Conservation (phyloP, 2,888 invertebrate species). For the Scotopteryx bipunctaria region DNA sequence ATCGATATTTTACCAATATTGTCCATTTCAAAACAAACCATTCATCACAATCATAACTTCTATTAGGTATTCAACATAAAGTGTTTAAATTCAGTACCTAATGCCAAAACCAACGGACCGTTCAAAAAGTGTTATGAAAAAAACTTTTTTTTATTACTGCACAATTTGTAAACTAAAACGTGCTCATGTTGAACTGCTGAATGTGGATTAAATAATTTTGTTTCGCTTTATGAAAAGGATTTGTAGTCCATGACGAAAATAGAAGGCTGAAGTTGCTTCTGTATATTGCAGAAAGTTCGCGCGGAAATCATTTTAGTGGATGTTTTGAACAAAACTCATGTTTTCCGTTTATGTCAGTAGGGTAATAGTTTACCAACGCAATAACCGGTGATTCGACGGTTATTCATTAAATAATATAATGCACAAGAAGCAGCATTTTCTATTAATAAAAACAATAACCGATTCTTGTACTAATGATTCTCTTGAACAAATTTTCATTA, state of each 20-base stretch:
- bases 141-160: conserved; percentile 24
- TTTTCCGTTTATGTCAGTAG: background rate
- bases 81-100: background rate
- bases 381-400: background rate
- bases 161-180: conserved; percentile 25
- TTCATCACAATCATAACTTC: background rate
- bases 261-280: conserved; percentile 20
- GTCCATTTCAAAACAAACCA: no score
- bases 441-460: no score
- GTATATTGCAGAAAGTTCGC: conserved; percentile 8
- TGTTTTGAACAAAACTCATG: conserved; percentile 1
- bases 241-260: conserved; percentile 28
- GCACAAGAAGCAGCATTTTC: no score
- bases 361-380: background rate
- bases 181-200: conserved; percentile 18
- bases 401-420: no score
- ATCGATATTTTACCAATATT: no score
- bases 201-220: conserved; percentile 32
- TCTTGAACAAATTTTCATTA: no score
- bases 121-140: conserved; percentile 22
- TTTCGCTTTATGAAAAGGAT: conserved; percentile 22
- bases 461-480: no score
- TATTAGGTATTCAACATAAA: no score
- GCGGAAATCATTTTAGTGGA: background rate
- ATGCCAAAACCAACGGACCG: conserved; percentile 18